These are phyloP conservation scores for Rhombomys opimus DNA, from an alignment of 2,113 vertebrate species.

Conservation along the genomic window DNA sequence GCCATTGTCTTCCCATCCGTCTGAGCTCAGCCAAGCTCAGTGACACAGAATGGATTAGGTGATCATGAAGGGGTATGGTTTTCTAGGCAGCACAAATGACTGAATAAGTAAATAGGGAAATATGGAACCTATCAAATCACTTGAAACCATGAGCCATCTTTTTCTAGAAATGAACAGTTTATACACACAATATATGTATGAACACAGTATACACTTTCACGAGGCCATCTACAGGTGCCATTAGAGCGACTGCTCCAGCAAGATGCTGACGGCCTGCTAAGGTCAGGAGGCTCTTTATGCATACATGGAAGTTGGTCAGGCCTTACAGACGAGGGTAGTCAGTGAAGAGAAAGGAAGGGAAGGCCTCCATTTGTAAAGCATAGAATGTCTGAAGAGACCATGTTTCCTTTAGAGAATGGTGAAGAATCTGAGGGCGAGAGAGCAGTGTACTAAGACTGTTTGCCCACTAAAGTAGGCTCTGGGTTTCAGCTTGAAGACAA, in stretches of 20 bases:
- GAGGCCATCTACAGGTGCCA: neutral
- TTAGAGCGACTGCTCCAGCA: neutral
- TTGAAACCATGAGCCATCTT: neutral
- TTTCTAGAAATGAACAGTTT: neutral
- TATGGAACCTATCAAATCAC: neutral
- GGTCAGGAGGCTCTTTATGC: neutral
- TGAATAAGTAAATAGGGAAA: neutral
- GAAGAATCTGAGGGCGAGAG: neutral
- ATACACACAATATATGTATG: neutral
- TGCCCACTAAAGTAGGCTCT: neutral
- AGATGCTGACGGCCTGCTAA: neutral
- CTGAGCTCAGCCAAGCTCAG: neutral
- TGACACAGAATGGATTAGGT: neutral
- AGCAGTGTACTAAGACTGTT: neutral
- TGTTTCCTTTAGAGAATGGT: neutral
- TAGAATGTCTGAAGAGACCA: neutral
- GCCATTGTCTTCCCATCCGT: neutral
- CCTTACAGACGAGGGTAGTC: neutral
- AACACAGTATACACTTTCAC: neutral
- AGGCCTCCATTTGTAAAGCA: neutral
- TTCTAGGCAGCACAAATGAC: neutral
- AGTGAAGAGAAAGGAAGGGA: neutral
- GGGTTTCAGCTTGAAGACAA: neutral
- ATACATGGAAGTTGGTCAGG: neutral
- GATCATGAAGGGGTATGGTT: neutral